These are phyloP conservation scores for Stegodyphus dumicola DNA, from an alignment of 1,140 invertebrate species.

Conservation along the genomic window DNA sequence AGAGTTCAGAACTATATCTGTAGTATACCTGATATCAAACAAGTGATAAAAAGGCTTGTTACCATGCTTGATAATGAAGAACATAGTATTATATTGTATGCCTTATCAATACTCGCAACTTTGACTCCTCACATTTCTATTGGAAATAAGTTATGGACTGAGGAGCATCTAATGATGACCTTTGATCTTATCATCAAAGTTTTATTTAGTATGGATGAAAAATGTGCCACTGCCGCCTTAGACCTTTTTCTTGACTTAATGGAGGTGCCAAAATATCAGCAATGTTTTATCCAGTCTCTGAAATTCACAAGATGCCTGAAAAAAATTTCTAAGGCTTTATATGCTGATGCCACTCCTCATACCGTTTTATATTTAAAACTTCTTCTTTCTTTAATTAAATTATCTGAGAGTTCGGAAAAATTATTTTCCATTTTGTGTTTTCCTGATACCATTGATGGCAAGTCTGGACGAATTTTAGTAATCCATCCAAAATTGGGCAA, in stretches of 20 bases:
- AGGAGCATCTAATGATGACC: constrained; percentile 38
- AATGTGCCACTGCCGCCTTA: constrained; percentile 26
- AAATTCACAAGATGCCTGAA: neutral
- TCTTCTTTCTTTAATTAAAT: neutral
- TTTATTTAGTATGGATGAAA: constrained; percentile 19
- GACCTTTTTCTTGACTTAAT: constrained; percentile 47
- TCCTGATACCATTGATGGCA: neutral
- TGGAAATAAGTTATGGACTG: constrained; percentile 36
- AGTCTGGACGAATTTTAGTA: neutral
- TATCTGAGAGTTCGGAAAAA: constrained; percentile 10
- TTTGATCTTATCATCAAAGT: constrained; percentile 39
- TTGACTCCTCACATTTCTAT: constrained; percentile 30
- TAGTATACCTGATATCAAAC: constrained; percentile 20
- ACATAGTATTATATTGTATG: constrained; percentile 19
- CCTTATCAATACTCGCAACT: constrained; percentile 30
- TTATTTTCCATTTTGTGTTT: constrained; percentile 14
- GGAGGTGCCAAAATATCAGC: neutral
- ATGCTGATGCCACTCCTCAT: neutral
- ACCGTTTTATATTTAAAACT: constrained; percentile 27
- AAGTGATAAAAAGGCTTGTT: constrained; percentile 31
- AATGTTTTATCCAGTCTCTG: constrained; percentile 3
- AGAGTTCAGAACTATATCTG: constrained; percentile 37
- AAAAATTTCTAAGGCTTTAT: constrained; percentile 18
- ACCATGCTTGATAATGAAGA: constrained; percentile 5
- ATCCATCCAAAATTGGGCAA: constrained; percentile 27